Percentiles rank a stretch among this genome's conserved stretches.
Conservation (phyloP, 2,797 vertebrate species). For the Protonibea diacanthus region DNA sequence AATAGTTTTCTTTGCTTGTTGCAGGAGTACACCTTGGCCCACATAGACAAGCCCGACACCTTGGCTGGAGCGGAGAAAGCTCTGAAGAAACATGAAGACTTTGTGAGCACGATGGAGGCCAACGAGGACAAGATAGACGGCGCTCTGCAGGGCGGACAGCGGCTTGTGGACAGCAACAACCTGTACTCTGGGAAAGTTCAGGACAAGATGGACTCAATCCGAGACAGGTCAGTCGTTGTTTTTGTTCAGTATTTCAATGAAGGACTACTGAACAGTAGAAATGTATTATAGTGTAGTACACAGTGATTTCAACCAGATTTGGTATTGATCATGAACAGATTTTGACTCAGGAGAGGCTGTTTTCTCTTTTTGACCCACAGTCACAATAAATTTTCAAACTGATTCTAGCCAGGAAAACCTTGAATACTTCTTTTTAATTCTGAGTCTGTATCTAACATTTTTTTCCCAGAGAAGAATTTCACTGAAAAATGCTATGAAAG, state of each 20-base stretch:
- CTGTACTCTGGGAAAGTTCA: slow-evolving; percentile 90
- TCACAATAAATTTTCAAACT: neutral
- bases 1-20: neutral
- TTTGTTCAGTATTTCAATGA: neutral
- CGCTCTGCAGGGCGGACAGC: slow-evolving; percentile 85
- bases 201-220: slow-evolving; percentile 89
- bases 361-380: neutral
- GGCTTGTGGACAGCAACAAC: slow-evolving; percentile 89
- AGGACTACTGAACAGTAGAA: neutral
- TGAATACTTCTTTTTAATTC: neutral
- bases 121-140: slow-evolving; percentile 91
- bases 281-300: neutral
- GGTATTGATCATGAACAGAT: slow-evolving; percentile 4
- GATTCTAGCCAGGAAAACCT: neutral
- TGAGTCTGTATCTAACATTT: neutral
- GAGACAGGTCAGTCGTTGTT: slow-evolving; percentile 86
- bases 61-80: slow-evolving; percentile 90
- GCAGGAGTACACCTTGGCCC: slow-evolving; percentile 95
- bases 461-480: neutral
- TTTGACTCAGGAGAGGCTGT: neutral
- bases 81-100: slow-evolving; percentile 94
- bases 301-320: slow-evolving; percentile 5
- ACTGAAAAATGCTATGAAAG: neutral
- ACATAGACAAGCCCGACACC: slow-evolving; percentile 89
- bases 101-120: slow-evolving; percentile 89